These are phyloP conservation scores for Tautogolabrus adspersus DNA, from an alignment of 2,113 vertebrate species.

Conservation along the genomic window DNA sequence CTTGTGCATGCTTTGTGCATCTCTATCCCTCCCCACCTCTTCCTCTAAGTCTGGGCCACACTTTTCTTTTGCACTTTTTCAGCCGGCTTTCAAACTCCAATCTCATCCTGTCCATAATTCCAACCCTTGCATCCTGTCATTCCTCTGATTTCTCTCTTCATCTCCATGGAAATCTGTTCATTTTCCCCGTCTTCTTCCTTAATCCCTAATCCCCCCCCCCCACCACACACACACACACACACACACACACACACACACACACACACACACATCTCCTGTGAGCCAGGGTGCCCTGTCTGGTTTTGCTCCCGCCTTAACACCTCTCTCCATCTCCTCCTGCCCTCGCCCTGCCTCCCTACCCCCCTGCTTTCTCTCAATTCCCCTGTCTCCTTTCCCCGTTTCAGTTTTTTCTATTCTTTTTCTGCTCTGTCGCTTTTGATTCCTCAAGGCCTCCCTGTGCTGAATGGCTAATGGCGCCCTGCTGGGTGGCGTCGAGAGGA, in stretches of 20 bases:
- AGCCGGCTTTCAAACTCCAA: slow-evolving; percentile 26
- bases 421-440: slow-evolving; percentile 84
- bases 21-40: slow-evolving; percentile 23
- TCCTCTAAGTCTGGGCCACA: slow-evolving; percentile 23
- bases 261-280: slow-evolving; percentile 29
- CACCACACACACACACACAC: slow-evolving; percentile 1
- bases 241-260: not conserved
- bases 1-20: slow-evolving; percentile 41
- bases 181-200: slow-evolving; percentile 50
- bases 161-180: slow-evolving; percentile 73
- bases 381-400: slow-evolving; percentile 55
- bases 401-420: slow-evolving; percentile 79
- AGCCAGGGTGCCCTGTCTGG: slow-evolving; percentile 55
- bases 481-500: slow-evolving; percentile 67
- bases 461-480: slow-evolving; percentile 84
- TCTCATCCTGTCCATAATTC: slow-evolving; percentile 39
- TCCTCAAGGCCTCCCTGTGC: slow-evolving; percentile 79
- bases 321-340: slow-evolving; percentile 50
- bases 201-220: slow-evolving; percentile 75
- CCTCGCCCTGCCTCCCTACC: slow-evolving; percentile 15
- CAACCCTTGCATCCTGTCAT: slow-evolving; percentile 47
- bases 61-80: slow-evolving; percentile 45
- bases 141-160: slow-evolving; percentile 59
- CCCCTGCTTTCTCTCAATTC: slow-evolving; percentile 34
- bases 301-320: slow-evolving; percentile 42